These are phyloP conservation scores for Pelmatolapia mariae DNA, from an alignment of 2,113 vertebrate genomes.

Conservation along the genomic window DNA sequence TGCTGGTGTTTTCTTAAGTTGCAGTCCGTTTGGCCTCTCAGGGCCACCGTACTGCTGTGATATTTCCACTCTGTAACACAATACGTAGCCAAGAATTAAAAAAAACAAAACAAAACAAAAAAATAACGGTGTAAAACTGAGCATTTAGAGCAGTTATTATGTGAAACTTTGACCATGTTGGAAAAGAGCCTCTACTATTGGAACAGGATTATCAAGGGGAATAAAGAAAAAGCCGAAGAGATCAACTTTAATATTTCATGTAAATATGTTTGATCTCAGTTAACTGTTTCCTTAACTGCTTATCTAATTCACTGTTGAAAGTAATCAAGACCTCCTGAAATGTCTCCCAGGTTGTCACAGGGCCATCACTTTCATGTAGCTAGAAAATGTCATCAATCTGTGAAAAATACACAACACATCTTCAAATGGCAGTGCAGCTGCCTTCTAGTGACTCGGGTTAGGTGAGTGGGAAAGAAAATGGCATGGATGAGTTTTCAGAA, in stretches of 20 bases:
- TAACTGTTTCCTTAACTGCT: neutral
- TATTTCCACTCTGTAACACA: neutral
- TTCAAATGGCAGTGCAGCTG: neutral
- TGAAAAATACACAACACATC: neutral
- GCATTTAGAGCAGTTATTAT: neutral
- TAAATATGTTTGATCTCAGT: neutral
- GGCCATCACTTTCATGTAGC: neutral
- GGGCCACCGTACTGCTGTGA: neutral
- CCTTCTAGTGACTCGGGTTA: neutral
- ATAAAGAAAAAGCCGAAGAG: neutral
- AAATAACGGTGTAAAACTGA: neutral
- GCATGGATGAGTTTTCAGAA: neutral
- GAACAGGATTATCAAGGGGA: neutral
- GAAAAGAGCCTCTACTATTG: neutral
- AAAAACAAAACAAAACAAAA: neutral
- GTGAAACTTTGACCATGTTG: neutral
- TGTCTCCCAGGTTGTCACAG: neutral
- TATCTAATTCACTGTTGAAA: neutral
- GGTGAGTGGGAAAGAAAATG: neutral
- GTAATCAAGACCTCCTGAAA: neutral
- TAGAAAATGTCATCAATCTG: neutral
- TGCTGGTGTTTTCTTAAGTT: neutral
- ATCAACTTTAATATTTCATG: neutral
- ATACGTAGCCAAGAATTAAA: accelerated
- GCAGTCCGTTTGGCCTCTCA: neutral